Conservation (phyloP, 2,888 invertebrate genomes). For the Heliconius aoede region DNA sequence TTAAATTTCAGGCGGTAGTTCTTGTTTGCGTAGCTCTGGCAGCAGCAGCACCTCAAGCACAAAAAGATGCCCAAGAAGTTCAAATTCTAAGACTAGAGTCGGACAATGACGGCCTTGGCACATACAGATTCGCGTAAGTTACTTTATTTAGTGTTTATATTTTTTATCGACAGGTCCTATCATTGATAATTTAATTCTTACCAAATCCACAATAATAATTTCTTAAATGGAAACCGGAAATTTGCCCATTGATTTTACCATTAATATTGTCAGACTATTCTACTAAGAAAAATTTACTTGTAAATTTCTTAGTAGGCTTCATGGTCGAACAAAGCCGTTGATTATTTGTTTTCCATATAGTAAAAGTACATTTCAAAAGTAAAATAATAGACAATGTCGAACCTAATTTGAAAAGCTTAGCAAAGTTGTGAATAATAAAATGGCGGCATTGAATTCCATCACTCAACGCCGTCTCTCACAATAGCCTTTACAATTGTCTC, state of each 20-base stretch:
- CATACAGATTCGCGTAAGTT: constrained; percentile 68
- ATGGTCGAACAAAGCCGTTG: background rate
- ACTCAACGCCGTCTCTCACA: background rate
- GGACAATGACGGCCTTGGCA: constrained; percentile 71
- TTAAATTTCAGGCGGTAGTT: constrained; percentile 69
- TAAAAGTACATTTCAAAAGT: background rate
- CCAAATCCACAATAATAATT: background rate
- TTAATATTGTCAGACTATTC: background rate
- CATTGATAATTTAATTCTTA: too few relatives aligned
- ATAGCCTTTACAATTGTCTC: background rate
- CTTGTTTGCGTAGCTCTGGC: constrained; percentile 67
- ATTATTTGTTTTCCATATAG: background rate
- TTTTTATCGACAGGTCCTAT: background rate
- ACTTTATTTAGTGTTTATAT: background rate
- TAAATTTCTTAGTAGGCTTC: background rate
- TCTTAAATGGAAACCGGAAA: background rate
- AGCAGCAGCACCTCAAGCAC: constrained; percentile 63
- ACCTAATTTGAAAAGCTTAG: constrained; percentile 11
- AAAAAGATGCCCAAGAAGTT: constrained; percentile 55
- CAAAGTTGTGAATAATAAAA: background rate
- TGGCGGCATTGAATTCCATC: background rate
- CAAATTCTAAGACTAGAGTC: constrained; percentile 65
- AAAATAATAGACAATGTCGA: background rate
- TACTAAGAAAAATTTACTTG: too few relatives aligned
- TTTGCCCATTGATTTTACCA: background rate